Conservation (phyloP, 2,888 invertebrate genomes). For the Mythimna pallens region DNA sequence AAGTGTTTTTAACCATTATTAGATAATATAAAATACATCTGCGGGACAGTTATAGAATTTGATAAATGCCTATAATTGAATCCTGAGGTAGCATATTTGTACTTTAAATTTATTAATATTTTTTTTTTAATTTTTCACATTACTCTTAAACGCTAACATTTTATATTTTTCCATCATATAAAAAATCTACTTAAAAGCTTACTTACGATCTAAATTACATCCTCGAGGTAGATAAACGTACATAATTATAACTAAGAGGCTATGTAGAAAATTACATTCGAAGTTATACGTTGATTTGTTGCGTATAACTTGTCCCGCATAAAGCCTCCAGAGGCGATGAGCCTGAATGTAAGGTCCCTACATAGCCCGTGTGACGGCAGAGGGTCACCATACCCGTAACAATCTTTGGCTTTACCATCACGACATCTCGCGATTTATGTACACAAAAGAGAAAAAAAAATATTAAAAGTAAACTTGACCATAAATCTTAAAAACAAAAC, state of each 20-base stretch:
- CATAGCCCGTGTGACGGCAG: slow-evolving; percentile 88
- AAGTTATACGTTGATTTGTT: slow-evolving; percentile 53
- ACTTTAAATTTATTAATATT: slow-evolving; percentile 81
- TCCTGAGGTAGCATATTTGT: slow-evolving; percentile 91
- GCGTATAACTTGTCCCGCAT: slow-evolving; percentile 40
- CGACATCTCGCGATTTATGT: slow-evolving; percentile 89
- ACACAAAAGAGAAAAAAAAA: slow-evolving; percentile 76
- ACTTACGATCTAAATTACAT: slow-evolving; percentile 85
- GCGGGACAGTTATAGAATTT: slow-evolving; percentile 72
- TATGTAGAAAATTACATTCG: slow-evolving; percentile 77
- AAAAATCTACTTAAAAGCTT: slow-evolving; percentile 89
- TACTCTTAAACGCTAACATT: slow-evolving; percentile 82
- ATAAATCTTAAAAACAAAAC: slow-evolving; percentile 76
- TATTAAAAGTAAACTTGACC: slow-evolving; percentile 75
- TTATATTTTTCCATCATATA: slow-evolving; percentile 88
- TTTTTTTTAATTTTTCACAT: slow-evolving; percentile 82
- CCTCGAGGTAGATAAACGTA: slow-evolving; percentile 91
- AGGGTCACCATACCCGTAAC: slow-evolving; percentile 91
- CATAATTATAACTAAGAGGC: slow-evolving; percentile 76
- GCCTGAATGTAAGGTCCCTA: slow-evolving; percentile 75
- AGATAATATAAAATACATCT: slow-evolving; percentile 72
- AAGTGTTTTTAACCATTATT: slow-evolving; percentile 66
- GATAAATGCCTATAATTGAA: slow-evolving; percentile 83
- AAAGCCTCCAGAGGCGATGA: slow-evolving; percentile 46
- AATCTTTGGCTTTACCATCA: slow-evolving; percentile 91